These are phyloP conservation scores for Planococcus citri DNA, from an alignment of 1,140 invertebrate genomes.

Conservation along the genomic window DNA sequence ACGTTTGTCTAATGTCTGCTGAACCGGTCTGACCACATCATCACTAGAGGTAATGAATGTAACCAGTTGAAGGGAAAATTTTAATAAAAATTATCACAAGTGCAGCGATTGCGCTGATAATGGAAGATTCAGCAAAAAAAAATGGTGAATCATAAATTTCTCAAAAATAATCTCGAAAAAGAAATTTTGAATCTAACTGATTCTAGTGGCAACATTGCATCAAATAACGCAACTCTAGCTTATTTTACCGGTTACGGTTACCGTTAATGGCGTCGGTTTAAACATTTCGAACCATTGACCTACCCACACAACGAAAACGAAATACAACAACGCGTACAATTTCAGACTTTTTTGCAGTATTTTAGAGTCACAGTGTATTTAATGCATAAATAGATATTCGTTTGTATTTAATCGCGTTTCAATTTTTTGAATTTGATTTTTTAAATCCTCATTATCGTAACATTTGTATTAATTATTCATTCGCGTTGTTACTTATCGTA, in stretches of 20 bases:
- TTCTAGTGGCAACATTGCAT: too few species aligned
- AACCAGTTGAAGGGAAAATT: neutral
- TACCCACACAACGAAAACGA: too few species aligned
- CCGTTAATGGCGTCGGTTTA: too few species aligned
- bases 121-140: too few species aligned
- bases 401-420: constrained; percentile 16
- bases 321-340: constrained; percentile 3
- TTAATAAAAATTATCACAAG: too few species aligned
- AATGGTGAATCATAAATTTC: too few species aligned
- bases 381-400: constrained; percentile 19
- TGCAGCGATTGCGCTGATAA: too few species aligned
- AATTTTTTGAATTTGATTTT: constrained; percentile 9
- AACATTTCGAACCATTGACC: neutral
- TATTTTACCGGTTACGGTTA: too few species aligned
- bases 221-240: too few species aligned
- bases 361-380: constrained; percentile 14
- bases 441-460: neutral
- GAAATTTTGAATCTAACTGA: too few species aligned
- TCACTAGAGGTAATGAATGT: neutral
- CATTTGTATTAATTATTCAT: neutral
- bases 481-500: neutral
- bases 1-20: neutral
- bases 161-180: too few species aligned
- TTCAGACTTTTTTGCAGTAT: neutral
- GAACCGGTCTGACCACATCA: neutral